These are phyloP conservation scores for Rachycentron canadum DNA, from an alignment of 2,797 vertebrate genomes.

Conservation along the genomic window DNA sequence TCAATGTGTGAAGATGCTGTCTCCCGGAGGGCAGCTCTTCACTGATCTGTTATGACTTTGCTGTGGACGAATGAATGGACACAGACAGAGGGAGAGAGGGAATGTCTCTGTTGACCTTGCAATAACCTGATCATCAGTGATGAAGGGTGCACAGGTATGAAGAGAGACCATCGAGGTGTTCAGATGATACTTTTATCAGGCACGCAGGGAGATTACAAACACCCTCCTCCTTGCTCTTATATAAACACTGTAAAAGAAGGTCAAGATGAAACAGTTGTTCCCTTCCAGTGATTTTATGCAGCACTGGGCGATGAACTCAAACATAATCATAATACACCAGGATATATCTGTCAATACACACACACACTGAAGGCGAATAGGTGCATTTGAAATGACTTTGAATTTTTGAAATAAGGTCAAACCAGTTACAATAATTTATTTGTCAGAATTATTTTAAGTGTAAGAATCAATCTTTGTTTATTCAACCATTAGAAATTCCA, in stretches of 20 bases:
- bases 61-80: conserved; percentile 12
- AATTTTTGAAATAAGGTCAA: not conserved
- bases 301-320: not conserved
- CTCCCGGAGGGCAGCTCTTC: conserved; percentile 20
- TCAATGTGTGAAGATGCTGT: conserved; percentile 11
- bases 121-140: conserved; percentile 20
- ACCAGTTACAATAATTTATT: not conserved
- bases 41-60: conserved; percentile 33
- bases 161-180: conserved; percentile 3
- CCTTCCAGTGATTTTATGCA: conserved; percentile 36
- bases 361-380: not conserved
- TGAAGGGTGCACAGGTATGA: conserved; percentile 24
- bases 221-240: not conserved
- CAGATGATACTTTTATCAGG: not conserved
- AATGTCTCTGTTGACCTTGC: conserved; percentile 29
- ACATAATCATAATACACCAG: conserved; percentile 7
- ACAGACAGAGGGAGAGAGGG: conserved; percentile 7
- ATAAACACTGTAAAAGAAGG: conserved; percentile 39
- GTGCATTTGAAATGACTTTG: not conserved
- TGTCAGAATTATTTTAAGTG: not conserved
- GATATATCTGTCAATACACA: not conserved
- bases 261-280: conserved; percentile 48
- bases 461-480: not conserved
- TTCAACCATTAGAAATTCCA: not conserved
- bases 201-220: conserved; percentile 5